phyloP scores from a whole-genome alignment of 2,113 vertebrate species.

The Pogona vitticeps region DNA sequence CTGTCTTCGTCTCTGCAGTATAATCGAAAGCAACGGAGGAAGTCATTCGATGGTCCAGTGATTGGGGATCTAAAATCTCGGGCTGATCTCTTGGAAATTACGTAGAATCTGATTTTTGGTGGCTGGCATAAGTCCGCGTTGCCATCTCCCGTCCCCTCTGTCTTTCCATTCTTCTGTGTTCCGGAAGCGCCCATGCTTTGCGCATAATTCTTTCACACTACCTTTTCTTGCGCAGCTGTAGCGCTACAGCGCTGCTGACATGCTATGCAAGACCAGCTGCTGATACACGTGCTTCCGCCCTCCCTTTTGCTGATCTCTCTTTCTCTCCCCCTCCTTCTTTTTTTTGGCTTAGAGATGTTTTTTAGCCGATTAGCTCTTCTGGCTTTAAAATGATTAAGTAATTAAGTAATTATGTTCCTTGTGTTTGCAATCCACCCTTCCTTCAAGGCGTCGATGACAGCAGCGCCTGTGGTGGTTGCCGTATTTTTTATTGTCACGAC shows the following conservation, averaged over 20 bases:
- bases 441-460: neutral
- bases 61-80: no score
- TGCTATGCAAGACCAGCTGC: constrained; percentile 52
- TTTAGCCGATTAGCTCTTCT: constrained; percentile 6
- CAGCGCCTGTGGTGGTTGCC: neutral
- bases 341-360: neutral
- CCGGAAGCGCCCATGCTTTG: fast-evolving
- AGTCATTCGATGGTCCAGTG: no score
- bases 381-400: constrained; percentile 29
- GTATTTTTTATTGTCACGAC: neutral
- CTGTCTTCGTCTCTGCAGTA: no score
- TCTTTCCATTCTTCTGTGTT: neutral
- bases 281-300: neutral
- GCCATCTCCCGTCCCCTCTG: no score
- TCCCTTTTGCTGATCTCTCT: neutral
- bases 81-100: no score
- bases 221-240: neutral
- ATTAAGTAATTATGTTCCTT: constrained; percentile 23
- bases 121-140: no score
- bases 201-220: neutral
- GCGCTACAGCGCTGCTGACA: constrained; percentile 6
- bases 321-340: no score
- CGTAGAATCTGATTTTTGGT: no score
- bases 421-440: neutral
- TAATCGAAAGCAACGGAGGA: no score